phyloP scores from a whole-genome alignment of 2,888 invertebrate genomes.

The Colletes collaris region DNA sequence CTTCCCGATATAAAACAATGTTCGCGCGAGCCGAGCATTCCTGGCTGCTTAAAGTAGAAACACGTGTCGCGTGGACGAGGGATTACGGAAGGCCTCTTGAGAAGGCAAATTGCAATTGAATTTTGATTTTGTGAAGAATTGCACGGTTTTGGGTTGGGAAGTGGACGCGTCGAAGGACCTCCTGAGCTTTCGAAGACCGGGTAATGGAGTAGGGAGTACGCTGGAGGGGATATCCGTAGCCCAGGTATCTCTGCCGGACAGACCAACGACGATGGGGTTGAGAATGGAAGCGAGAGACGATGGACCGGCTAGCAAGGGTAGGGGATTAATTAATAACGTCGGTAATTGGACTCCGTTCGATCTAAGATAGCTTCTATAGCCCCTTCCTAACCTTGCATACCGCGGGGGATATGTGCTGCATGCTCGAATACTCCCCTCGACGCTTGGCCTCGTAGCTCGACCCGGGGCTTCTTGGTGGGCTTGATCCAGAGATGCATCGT shows the following conservation, averaged over 20 bases:
- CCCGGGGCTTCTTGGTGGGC: constrained; percentile 25
- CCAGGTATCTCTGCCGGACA: constrained; percentile 70
- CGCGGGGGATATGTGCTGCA: constrained; percentile 65
- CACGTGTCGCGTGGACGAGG: no score
- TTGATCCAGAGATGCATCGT: constrained; percentile 12
- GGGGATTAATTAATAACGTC: constrained; percentile 80
- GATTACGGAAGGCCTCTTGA: no score
- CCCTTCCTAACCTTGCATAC: constrained; percentile 63
- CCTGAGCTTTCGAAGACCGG: constrained; percentile 60
- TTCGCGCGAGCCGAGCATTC: no score
- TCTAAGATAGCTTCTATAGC: constrained; percentile 78
- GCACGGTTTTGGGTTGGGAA: no score
- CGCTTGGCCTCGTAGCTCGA: constrained; percentile 26
- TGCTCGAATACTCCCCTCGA: constrained; percentile 60
- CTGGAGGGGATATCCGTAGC: constrained; percentile 66
- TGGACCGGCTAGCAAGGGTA: constrained; percentile 64
- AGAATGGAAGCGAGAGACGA: constrained; percentile 73
- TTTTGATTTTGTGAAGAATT: no score
- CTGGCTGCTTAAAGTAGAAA: no score
- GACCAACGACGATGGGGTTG: constrained; percentile 72
- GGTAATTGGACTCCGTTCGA: constrained; percentile 81
- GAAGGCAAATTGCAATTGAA: no score
- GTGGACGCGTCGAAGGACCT: constrained; percentile 60
- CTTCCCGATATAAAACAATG: no score
- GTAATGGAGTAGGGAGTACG: constrained; percentile 62